Percentiles rank a stretch among this genome's conserved stretches.
phyloP scores from a whole-genome alignment of 2,113 vertebrate genomes.

The Vicugna pacos region DNA sequence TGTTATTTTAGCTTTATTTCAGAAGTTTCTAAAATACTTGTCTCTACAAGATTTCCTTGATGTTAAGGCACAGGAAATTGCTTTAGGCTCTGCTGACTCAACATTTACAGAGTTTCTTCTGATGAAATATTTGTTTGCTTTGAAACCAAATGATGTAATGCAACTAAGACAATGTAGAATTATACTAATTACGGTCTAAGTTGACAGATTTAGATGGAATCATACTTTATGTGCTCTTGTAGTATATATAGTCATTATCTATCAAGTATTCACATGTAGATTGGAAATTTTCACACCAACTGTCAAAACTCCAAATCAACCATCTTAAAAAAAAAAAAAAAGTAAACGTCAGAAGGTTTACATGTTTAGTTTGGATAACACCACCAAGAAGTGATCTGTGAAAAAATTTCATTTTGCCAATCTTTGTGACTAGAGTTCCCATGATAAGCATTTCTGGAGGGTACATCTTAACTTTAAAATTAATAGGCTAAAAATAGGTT shows the following conservation, averaged over 20 bases:
- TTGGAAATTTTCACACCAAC: slow-evolving; percentile 48
- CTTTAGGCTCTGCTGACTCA: slow-evolving; percentile 66
- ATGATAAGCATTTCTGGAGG: neutral
- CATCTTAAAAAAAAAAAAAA: neutral
- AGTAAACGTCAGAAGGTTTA: slow-evolving; percentile 32
- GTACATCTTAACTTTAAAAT: neutral
- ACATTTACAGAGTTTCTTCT: slow-evolving; percentile 58
- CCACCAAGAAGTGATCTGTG: neutral
- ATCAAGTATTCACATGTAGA: slow-evolving; percentile 68
- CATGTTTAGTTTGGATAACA: slow-evolving; percentile 10
- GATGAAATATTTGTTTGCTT: slow-evolving; percentile 75
- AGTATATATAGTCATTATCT: slow-evolving; percentile 62
- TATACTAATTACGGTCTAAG: slow-evolving; percentile 75
- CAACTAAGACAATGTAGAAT: slow-evolving; percentile 70
- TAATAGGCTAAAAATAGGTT: slow-evolving; percentile 23
- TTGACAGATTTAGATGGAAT: slow-evolving; percentile 73
- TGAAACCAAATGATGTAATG: slow-evolving; percentile 74
- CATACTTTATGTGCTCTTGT: slow-evolving; percentile 40
- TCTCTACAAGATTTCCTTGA: slow-evolving; percentile 70
- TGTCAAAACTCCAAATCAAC: slow-evolving; percentile 55
- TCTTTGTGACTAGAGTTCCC: slow-evolving; percentile 44
- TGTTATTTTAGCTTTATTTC: slow-evolving; percentile 51
- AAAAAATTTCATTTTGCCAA: slow-evolving; percentile 35
- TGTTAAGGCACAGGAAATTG: slow-evolving; percentile 54
- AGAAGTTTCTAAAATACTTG: slow-evolving; percentile 59